These are phyloP conservation scores for Phrynosoma platyrhinos DNA, from an alignment of 2,113 vertebrate genomes.

Conservation along the genomic window DNA sequence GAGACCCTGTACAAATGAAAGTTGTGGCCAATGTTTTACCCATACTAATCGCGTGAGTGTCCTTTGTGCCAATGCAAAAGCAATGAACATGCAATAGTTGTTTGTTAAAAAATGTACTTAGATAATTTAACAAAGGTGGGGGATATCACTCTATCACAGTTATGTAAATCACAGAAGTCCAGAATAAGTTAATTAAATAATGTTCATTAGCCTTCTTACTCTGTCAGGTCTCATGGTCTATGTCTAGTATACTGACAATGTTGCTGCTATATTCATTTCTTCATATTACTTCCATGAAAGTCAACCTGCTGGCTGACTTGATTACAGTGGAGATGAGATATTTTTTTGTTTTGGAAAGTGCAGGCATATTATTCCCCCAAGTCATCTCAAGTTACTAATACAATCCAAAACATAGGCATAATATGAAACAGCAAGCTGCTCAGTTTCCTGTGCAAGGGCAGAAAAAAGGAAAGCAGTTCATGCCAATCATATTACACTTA, in stretches of 20 bases:
- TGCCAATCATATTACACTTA: background rate
- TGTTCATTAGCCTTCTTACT: background rate
- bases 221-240: background rate
- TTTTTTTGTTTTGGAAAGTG: conserved; percentile 9
- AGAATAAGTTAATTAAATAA: background rate
- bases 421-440: background rate
- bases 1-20: no score
- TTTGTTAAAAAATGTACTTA: background rate
- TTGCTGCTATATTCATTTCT: conserved; percentile 22
- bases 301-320: background rate
- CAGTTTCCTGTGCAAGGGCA: background rate
- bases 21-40: no score
- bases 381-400: background rate
- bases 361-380: background rate
- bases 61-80: no score
- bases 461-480: background rate
- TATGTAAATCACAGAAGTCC: background rate
- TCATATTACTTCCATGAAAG: background rate
- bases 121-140: background rate
- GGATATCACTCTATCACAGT: background rate
- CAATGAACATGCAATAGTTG: no score
- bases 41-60: no score
- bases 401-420: background rate
- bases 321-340: conserved; percentile 7
- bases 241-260: background rate